A percentile compares a stretch with the other conserved stretches of the same genome.
phyloP scores from a whole-genome alignment of 2,888 invertebrate species.

The Molanna angustata region DNA sequence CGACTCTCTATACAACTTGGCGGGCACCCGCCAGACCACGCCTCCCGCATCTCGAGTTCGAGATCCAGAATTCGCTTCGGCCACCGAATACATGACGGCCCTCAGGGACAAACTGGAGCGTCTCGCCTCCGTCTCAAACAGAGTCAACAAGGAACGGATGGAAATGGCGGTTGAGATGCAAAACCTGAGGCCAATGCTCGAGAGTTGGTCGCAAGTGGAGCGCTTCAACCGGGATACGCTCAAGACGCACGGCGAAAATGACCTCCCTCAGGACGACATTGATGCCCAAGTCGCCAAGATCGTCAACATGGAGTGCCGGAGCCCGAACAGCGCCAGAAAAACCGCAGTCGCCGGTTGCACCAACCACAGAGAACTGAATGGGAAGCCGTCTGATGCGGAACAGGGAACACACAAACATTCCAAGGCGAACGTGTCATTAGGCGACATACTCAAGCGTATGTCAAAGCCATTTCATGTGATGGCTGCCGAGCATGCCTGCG shows the following conservation, averaged over 20 bases:
- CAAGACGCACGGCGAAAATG: conserved; percentile 4
- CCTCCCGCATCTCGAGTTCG: conserved; percentile 12
- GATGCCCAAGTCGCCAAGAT: too few relatives aligned
- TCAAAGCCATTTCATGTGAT: conserved; percentile 51
- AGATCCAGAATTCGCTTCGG: conserved; percentile 29
- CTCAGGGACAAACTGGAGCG: conserved; percentile 61
- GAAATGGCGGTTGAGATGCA: conserved; percentile 54
- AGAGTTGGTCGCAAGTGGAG: conserved; percentile 27
- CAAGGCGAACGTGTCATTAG: too few relatives aligned
- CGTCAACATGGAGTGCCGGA: too few relatives aligned
- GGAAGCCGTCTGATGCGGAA: too few relatives aligned
- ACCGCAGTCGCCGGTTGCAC: too few relatives aligned
- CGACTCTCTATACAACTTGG: conserved; percentile 54
- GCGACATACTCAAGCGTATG: conserved; percentile 45
- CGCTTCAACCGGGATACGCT: conserved; percentile 27
- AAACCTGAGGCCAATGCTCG: conserved; percentile 39
- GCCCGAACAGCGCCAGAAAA: too few relatives aligned
- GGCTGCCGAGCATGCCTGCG: conserved; percentile 49
- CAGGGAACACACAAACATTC: too few relatives aligned
- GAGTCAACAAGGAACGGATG: conserved; percentile 61
- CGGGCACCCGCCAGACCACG: conserved; percentile 18
- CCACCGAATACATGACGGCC: conserved; percentile 54
- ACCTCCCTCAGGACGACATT: too few relatives aligned
- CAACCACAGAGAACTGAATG: too few relatives aligned
- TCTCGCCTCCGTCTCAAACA: conserved; percentile 62